Base-by-base conservation (phyloP, 2,888 invertebrate genomes). In the Cantharis flavilabris region DNA sequence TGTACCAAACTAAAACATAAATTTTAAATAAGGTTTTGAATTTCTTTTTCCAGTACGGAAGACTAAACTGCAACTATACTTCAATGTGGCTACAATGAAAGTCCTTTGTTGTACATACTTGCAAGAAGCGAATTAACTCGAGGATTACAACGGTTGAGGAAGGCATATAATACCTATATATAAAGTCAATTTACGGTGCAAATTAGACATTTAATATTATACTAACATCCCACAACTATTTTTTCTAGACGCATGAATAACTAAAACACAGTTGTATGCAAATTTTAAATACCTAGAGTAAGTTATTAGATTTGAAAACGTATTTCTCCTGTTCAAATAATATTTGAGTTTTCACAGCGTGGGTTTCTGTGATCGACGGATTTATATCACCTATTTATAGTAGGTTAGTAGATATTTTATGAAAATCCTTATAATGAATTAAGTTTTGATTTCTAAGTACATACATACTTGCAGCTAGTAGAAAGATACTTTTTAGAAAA, bases 401-500 rank as follows among this genome's bases (percentile, higher is more conserved):
- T 3, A 30, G 10, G 10, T 33, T n/a, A n/a, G 49, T n/a, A n/a
- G 49, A 5, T n/a, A 49, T 2, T 49, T 49, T 49, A 49, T 49
- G n/a, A 49, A n/a, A 49, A n/a, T n/a, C n/a, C 33, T 5, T n/a
- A n/a, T n/a, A 49, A 49, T n/a, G 7, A 49, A 49, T 49, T 49
- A n/a, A 49, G n/a, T 49, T n/a, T n/a, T 49, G 7, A 49, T 5
- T 9, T 49, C 1, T 7, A 49, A 5, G 33, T 49, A 33, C 33
- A 13, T 13, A 33, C 33, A 30, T 30, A 30, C 10, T 30, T 30
- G 28, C 10, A 49, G 49, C 4, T n/a, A 49, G n/a, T 49, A 33
- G 70, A 73, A 71, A 71, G 64, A 76, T 65, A 73, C 70, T 75
- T 73, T 78, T 78, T 71, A 78, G n/a, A n/a, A n/a, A n/a, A n/a